Evolutionary conservation across 2,113 vertebrate species (phyloP), one percentile per base, ranked within the genome.

Genomic region (Eubucco bourcierii): DNA sequence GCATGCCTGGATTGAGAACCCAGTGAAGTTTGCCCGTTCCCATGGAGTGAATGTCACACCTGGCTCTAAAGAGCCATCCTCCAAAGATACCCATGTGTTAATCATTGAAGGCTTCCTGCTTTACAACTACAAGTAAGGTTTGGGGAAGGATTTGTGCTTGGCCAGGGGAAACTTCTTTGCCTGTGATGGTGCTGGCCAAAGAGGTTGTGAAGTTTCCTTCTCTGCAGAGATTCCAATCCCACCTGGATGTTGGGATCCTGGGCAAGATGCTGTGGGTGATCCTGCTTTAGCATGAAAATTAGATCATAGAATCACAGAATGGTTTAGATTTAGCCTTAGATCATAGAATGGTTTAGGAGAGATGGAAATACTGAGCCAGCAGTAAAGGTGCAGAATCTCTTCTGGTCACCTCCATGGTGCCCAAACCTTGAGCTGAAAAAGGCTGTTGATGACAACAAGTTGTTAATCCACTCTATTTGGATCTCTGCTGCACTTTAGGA

Each of bases 91-190:
- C 55, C 98, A 98, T 93, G 95, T 99, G 78, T 98, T 99, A 75
- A 97, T 99, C 58, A 98, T 99, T 88, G 99, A 99, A 88, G 99
- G 99, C 80, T 99, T 99, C 86, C 98, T 99, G 95, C 98, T 99
- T 24, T 99, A 99, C 98, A 99, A 98, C 90, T 98, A 99, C 79
- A 95, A 95, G 99, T 99, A 96, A 97, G 91, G 56, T 67, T 87
- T 76, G 78, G 80, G 82, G 65, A 85, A 90, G 80, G 75, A 46
- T 63, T 65, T 10, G 0, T 3, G 18, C 9, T 89, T 90, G 95
- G 71, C 78, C 84, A 80, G 93, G 83, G 80, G 79, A 90, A 80
- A 52, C 50, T 24, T 52, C 23, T 52, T 52, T 52, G 23, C 12
- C 44, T 52, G 50, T 52, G 50, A 52, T 12, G 23, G 23, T 23